A percentile compares a stretch with the other conserved stretches of the same genome.
Evolutionary conservation across 1,140 invertebrate species (phyloP).

Genomic region (Lethocerus indicus): DNA sequence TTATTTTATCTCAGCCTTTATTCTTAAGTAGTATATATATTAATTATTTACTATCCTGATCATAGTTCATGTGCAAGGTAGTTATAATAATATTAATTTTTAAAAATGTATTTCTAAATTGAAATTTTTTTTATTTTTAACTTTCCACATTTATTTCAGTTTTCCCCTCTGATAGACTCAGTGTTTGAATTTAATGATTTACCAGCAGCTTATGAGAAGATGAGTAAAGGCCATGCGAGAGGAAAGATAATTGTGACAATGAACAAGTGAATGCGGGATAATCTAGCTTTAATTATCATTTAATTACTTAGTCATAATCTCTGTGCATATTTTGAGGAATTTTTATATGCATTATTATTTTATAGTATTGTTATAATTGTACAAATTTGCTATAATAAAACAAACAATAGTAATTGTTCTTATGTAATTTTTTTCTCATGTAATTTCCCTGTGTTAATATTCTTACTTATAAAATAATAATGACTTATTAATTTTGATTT

Average conservation of each 20-base stretch:
- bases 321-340: too few relatives aligned
- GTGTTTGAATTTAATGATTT: constrained; percentile 47
- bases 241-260: constrained; percentile 71
- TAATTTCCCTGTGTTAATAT: too few relatives aligned
- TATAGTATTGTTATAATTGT: too few relatives aligned
- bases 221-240: constrained; percentile 45
- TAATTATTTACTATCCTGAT: background rate
- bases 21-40: background rate
- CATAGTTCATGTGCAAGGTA: background rate
- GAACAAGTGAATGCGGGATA: too few relatives aligned
- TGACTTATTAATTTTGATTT: too few relatives aligned
- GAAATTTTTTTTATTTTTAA: constrained; percentile 11
- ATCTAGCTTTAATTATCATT: too few relatives aligned
- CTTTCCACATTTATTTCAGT: constrained; percentile 26
- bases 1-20: background rate
- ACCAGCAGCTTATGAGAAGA: constrained; percentile 45
- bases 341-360: too few relatives aligned
- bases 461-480: too few relatives aligned
- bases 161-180: constrained; percentile 48
- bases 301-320: too few relatives aligned
- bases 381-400: too few relatives aligned
- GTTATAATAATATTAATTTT: background rate
- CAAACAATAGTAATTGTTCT: too few relatives aligned
- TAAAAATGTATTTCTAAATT: background rate
- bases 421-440: too few relatives aligned